phyloP scores from a whole-genome alignment of 2,888 invertebrate genomes.

The Amiota minor region DNA sequence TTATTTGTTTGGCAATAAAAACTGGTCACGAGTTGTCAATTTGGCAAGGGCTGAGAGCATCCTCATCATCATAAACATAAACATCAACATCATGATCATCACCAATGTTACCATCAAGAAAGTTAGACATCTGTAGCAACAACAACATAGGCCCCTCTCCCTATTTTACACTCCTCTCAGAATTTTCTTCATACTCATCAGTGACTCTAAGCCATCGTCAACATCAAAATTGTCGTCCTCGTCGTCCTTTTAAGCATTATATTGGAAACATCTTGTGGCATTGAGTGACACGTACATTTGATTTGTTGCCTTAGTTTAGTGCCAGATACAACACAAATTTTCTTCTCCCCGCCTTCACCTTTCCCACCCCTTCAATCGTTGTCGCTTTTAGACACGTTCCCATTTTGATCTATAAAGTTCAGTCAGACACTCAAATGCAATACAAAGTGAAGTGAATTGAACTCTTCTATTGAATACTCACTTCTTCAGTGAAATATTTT shows the following conservation, averaged over 20 bases:
- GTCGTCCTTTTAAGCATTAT: not conserved
- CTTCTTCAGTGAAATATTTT: no score
- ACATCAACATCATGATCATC: not conserved
- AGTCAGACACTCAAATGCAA: not conserved
- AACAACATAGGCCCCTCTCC: no score
- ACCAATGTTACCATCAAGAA: not conserved
- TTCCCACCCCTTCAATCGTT: no score
- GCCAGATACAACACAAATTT: no score
- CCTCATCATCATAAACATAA: constrained; percentile 7
- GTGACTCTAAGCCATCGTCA: not conserved
- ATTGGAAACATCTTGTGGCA: constrained; percentile 54
- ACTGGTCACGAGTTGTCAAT: constrained; percentile 23
- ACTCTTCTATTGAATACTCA: not conserved
- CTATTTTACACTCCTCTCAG: no score
- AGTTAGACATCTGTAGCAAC: no score
- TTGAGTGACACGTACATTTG: constrained; percentile 51
- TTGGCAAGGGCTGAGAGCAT: not conserved
- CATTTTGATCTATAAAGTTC: constrained; percentile 7
- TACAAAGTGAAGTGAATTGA: not conserved
- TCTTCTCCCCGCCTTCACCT: no score
- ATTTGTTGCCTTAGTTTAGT: constrained; percentile 6
- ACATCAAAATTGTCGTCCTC: constrained; percentile 49
- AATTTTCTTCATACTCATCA: no score
- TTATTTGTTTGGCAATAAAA: constrained; percentile 1
- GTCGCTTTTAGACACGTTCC: constrained; percentile 6